Conservation (phyloP, 2,797 vertebrate genomes). For the Hydrocynus forskahlii region DNA sequence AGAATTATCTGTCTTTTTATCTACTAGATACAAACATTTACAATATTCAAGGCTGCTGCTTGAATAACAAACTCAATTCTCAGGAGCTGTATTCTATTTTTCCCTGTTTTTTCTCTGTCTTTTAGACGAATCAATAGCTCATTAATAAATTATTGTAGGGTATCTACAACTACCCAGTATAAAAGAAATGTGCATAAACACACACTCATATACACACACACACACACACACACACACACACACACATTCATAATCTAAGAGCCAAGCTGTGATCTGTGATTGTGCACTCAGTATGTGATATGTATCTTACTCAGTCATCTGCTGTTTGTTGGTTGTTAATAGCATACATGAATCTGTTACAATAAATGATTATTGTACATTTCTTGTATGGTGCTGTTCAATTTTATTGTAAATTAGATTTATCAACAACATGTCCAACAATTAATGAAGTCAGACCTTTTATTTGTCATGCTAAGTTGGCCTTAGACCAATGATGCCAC, state of each 20-base stretch:
- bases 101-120: constrained; percentile 1
- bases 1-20: constrained; percentile 69
- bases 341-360: not conserved
- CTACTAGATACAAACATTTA: constrained; percentile 72
- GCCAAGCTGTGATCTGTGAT: not conserved
- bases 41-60: constrained; percentile 68
- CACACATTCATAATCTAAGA: not conserved
- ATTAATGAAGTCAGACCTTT: not conserved
- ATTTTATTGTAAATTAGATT: no score
- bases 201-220: constrained; percentile 1
- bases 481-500: no score
- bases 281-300: not conserved
- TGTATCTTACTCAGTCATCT: not conserved
- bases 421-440: not conserved
- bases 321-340: not conserved
- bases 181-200: not conserved
- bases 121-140: constrained; percentile 46
- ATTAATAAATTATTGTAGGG: constrained; percentile 44
- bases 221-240: not conserved
- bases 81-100: constrained; percentile 44
- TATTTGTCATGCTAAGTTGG: not conserved
- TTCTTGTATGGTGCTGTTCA: no score
- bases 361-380: no score
- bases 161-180: constrained; percentile 4
- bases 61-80: constrained; percentile 48